Evolutionary conservation across 1,140 invertebrate species (phyloP).

Genomic region (Ceratoteleas bidentatus): DNA sequence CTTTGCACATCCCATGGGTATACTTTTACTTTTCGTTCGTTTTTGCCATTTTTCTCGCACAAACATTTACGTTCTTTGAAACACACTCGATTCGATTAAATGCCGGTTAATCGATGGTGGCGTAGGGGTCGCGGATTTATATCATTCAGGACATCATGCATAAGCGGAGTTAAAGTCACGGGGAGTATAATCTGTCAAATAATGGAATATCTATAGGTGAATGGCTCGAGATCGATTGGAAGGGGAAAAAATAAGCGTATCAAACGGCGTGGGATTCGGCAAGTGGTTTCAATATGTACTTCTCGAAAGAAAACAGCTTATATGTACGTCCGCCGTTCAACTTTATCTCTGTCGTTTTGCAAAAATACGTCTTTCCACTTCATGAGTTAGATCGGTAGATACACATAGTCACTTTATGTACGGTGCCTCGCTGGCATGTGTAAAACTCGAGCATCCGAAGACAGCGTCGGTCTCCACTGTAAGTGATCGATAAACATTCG

Average conservation of each 20-base stretch:
- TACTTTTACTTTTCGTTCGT: background rate
- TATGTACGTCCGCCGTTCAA: slow-evolving; percentile 44
- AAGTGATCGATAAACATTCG: slow-evolving; percentile 49
- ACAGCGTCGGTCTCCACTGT: slow-evolving; percentile 21
- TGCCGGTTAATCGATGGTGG: slow-evolving; percentile 14
- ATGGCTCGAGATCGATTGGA: slow-evolving; percentile 38
- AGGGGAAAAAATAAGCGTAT: slow-evolving; percentile 51
- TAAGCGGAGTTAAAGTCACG: slow-evolving; percentile 35
- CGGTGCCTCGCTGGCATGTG: slow-evolving; percentile 29
- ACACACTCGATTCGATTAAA: background rate
- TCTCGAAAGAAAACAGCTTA: slow-evolving; percentile 62
- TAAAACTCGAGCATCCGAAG: slow-evolving; percentile 48
- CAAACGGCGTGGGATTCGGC: slow-evolving; percentile 58
- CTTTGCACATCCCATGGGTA: background rate
- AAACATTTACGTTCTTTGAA: background rate
- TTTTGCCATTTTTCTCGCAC: background rate
- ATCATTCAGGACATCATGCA: slow-evolving; percentile 13
- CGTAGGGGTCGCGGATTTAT: slow-evolving; percentile 14
- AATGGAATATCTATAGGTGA: slow-evolving; percentile 49
- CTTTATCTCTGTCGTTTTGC: slow-evolving; percentile 60
- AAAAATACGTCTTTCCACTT: slow-evolving; percentile 60
- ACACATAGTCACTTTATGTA: slow-evolving; percentile 52
- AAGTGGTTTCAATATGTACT: slow-evolving; percentile 59
- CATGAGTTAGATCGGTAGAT: slow-evolving; percentile 58
- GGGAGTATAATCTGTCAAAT: slow-evolving; percentile 48